Base-by-base conservation (phyloP, 2,888 invertebrate genomes). In the Clivina fossor region DNA sequence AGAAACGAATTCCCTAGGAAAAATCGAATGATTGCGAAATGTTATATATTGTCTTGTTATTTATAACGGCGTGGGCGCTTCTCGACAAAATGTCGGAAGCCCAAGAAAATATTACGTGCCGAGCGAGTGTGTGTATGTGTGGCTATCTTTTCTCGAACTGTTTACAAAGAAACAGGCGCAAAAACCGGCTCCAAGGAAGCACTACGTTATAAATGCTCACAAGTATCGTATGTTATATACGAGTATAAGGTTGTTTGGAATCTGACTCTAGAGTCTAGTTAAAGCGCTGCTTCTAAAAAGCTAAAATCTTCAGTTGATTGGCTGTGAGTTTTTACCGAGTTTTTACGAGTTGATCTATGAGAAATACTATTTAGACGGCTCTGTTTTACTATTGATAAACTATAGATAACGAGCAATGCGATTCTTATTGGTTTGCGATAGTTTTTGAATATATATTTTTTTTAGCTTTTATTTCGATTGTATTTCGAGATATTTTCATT, bases 41-140 rank as follows among this genome's bases (percentile, higher is more conserved):
- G 55, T 55, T 55, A 47, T 55, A 55, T 55, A 55, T 55, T 55
- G 55, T 55, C 30, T 55, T 47, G 55, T 55, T 55, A 55, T 55
- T 55, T 55, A 55, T 47, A 55, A 38, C 55, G n/a, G n/a, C n/a
- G 32, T 43, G 26, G 26, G 32, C 38, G 26, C 22, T 54, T n/a
- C 55, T 55, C 55, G 46, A 47, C 47, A 55, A 55, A 47, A 46
- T 38, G 55, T 46, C 46, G 55, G 55, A 55, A 55, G 47, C 30
- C 20, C 38, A 20, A 47, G 46, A 38, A 55, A 55, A 55, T 55
- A 55, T 55, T 55, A 55, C 47, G 32, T 32, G 37, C 26, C 53
- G 22, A 19, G 22, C 26, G 43, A 43, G 22, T 16, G 13, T 16
- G 47, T 55, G 55, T 47, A 55, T n/a, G n/a, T n/a, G n/a, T n/a